Evolutionary conservation across 2,797 vertebrate species (phyloP).

Genomic region (Spinus pinus): DNA sequence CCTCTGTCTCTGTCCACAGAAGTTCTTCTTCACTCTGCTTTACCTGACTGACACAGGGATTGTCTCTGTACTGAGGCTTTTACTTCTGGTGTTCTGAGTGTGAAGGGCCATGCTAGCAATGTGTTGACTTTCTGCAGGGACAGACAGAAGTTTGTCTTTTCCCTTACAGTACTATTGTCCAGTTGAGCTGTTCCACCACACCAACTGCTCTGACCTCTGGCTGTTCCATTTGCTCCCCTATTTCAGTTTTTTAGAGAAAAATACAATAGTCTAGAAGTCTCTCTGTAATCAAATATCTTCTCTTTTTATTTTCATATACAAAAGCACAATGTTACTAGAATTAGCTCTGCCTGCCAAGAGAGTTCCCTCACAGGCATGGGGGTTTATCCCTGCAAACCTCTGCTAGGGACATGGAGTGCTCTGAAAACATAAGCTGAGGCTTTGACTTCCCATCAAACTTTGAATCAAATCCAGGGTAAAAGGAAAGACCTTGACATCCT

Average conservation of each 20-base stretch:
- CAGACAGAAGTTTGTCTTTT: not conserved
- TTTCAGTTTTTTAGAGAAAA: not conserved
- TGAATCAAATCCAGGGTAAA: not conserved
- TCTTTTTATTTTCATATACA: not conserved
- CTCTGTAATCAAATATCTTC: not conserved
- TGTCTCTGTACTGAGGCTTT: not conserved
- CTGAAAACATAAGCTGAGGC: not conserved
- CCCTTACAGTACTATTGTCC: accelerated
- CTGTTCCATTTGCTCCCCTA: not conserved
- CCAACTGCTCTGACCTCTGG: not conserved
- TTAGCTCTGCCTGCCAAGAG: not conserved
- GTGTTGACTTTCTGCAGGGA: not conserved
- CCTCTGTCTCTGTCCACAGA: not conserved
- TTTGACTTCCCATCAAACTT: not conserved
- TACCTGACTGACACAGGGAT: not conserved
- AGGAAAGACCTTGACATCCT: not conserved
- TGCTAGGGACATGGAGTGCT: not conserved
- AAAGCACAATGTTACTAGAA: not conserved
- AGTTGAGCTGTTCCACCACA: not conserved
- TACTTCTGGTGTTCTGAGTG: not conserved
- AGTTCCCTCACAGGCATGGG: not conserved
- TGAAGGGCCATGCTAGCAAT: not conserved
- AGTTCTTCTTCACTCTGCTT: not conserved
- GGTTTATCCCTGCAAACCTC: not conserved
- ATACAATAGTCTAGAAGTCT: not conserved